Percentiles rank a stretch among this genome's conserved stretches.
Evolutionary conservation across 1,140 invertebrate species (phyloP).

Genomic region (Melipona quadrifasciata): DNA sequence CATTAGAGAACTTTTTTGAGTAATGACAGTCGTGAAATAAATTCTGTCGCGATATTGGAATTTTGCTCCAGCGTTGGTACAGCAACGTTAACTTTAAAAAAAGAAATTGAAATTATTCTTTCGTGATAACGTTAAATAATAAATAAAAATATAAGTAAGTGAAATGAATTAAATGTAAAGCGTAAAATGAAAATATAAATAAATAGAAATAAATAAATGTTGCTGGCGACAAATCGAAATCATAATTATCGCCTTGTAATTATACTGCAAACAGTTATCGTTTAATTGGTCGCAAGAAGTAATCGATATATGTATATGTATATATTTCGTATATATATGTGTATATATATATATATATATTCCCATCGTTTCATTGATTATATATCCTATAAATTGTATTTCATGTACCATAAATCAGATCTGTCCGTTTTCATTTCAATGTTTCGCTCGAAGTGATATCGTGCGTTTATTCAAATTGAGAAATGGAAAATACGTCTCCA

Average conservation of each 20-base stretch:
- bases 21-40: neutral
- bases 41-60: neutral
- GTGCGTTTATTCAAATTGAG: neutral
- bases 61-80: neutral
- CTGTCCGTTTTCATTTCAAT: neutral
- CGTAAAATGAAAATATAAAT: no score
- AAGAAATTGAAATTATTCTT: no score
- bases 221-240: neutral
- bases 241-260: neutral
- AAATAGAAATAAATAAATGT: neutral
- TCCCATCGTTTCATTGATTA: neutral
- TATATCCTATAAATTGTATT: neutral
- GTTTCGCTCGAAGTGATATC: neutral
- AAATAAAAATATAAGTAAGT: neutral
- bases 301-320: neutral
- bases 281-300: neutral
- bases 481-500: neutral
- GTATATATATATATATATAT: neutral
- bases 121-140: neutral
- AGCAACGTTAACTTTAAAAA: neutral
- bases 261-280: neutral
- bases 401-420: neutral
- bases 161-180: no score
- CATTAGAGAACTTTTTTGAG: neutral
- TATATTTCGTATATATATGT: no score